Percentiles rank a stretch among this genome's conserved stretches.
Conservation (phyloP, 1,140 invertebrate species). For the Paralvinella palmiformis region DNA sequence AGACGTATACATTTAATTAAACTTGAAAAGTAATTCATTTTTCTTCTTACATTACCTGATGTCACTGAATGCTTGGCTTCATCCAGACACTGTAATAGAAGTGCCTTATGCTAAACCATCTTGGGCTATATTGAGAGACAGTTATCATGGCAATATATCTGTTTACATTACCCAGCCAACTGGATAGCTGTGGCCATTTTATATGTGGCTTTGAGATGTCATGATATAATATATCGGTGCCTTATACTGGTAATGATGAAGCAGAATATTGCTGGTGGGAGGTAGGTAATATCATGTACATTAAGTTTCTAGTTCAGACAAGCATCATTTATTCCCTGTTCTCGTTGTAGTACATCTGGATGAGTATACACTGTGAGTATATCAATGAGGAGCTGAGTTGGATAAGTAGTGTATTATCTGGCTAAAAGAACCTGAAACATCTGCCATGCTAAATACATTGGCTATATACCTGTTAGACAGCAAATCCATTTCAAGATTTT, state of each 20-base stretch:
- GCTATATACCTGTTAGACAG: no score
- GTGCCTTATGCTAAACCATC: slow-evolving; percentile 60
- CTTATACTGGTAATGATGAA: slow-evolving; percentile 33
- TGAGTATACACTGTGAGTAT: no score
- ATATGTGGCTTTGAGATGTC: slow-evolving; percentile 72
- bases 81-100: slow-evolving; percentile 65
- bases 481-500: no score
- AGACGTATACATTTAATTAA: slow-evolving; percentile 3
- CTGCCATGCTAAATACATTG: no score
- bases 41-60: slow-evolving; percentile 67
- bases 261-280: slow-evolving; percentile 40
- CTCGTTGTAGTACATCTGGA: no score
- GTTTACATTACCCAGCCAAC: slow-evolving; percentile 74
- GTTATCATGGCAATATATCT: slow-evolving; percentile 74
- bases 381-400: no score
- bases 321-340: no score
- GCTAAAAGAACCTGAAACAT: no score
- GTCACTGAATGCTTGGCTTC: slow-evolving; percentile 80
- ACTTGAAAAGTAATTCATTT: not conserved
- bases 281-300: no score
- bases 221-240: no score
- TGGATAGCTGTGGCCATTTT: slow-evolving; percentile 80
- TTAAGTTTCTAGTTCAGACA: no score
- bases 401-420: no score
- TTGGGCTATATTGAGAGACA: slow-evolving; percentile 79